Evolutionary conservation across 2,113 vertebrate species (phyloP).

Genomic region (Spilogale gracilis): DNA sequence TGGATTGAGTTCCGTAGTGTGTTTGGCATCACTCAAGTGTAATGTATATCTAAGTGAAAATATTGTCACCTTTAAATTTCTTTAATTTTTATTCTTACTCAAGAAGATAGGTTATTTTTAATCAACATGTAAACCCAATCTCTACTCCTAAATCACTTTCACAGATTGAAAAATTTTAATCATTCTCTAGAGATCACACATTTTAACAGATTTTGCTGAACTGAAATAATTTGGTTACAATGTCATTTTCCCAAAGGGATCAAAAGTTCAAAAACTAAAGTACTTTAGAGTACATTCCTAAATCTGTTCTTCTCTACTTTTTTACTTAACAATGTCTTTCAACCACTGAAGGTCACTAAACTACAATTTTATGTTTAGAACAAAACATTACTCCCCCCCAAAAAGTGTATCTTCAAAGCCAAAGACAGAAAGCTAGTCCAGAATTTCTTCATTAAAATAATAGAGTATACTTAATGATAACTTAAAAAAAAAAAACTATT

Average conservation of each 20-base stretch:
- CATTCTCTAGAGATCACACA: neutral
- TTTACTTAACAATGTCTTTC: neutral
- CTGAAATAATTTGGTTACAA: neutral
- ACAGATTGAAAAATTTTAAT: neutral
- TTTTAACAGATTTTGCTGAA: conserved; percentile 33
- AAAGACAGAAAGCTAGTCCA: neutral
- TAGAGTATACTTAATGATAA: neutral
- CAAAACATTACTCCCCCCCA: neutral
- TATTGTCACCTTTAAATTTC: neutral
- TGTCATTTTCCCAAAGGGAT: neutral
- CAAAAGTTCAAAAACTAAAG: neutral
- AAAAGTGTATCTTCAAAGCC: neutral
- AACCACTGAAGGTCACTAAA: neutral
- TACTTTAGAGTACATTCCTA: neutral
- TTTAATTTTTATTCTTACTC: conserved; percentile 19
- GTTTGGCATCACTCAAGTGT: neutral
- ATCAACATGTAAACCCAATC: neutral
- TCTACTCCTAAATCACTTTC: neutral
- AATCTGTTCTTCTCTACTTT: neutral
- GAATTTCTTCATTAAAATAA: conserved; percentile 9
- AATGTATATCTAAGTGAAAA: neutral
- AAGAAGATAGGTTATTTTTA: neutral
- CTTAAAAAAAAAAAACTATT: neutral
- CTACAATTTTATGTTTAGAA: neutral
- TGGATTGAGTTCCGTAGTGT: neutral